Percentiles rank a stretch among this genome's conserved stretches.
phyloP scores from a whole-genome alignment of 2,113 vertebrate genomes.

The Apteryx mantelli region DNA sequence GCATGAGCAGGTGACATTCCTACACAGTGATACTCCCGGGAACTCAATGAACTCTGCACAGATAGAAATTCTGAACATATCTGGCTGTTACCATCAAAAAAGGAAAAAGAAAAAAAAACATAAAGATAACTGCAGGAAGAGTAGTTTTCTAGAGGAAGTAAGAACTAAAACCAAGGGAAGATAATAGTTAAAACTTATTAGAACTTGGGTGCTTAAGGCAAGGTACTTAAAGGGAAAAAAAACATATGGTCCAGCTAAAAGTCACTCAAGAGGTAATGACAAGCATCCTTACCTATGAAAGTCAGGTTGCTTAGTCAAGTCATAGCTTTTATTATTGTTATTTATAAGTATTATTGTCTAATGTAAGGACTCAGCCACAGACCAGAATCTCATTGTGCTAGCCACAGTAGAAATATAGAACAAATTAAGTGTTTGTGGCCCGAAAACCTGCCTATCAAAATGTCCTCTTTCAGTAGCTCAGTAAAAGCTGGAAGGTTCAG shows the following conservation, averaged over 20 bases:
- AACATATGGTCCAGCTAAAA: not conserved
- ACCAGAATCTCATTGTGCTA: not conserved
- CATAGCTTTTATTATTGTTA: not conserved
- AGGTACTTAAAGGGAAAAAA: not conserved
- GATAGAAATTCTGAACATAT: constrained; percentile 77
- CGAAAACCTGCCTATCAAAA: not conserved
- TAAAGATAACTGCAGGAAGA: not conserved
- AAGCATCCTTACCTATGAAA: not conserved
- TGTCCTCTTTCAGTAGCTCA: not conserved
- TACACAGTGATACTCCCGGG: not conserved
- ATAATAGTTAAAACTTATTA: not conserved
- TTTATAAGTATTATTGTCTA: not conserved
- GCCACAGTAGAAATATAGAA: not conserved
- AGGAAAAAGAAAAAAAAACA: not conserved
- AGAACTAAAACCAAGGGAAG: not conserved
- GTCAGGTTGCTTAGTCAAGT: not conserved
- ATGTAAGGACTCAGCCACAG: not conserved
- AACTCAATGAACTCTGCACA: constrained; percentile 43
- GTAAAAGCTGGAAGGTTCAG: not conserved
- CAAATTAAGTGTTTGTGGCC: not conserved
- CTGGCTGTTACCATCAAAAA: constrained; percentile 80
- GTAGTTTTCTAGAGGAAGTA: not conserved
- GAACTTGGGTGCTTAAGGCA: not conserved
- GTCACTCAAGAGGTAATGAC: not conserved
- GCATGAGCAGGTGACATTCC: constrained; percentile 80